Percentiles rank a stretch among this genome's conserved stretches.
Evolutionary conservation across 2,888 invertebrate species (phyloP).

Genomic region (Thalpophila matura): DNA sequence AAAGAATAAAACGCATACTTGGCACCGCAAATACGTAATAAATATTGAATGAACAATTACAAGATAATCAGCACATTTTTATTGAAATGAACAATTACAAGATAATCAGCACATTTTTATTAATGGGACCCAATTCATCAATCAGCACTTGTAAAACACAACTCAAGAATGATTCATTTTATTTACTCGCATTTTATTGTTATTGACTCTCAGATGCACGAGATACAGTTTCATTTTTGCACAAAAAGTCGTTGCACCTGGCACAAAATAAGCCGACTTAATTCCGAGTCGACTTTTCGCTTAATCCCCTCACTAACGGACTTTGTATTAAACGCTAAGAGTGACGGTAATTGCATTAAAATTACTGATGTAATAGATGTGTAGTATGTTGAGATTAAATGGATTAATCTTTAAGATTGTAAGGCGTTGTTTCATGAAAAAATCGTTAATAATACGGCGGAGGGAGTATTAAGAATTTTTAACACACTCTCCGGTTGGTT

Average conservation of each 20-base stretch:
- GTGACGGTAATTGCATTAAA: constrained; percentile 45
- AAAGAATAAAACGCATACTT: too few species aligned
- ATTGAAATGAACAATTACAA: too few species aligned
- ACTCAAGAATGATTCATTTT: too few species aligned
- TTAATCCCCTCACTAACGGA: constrained; percentile 4
- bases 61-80: too few species aligned
- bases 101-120: too few species aligned
- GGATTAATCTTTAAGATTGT: constrained; percentile 50
- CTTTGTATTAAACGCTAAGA: constrained; percentile 14
- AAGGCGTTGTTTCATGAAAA: constrained; percentile 39
- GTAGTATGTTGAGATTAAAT: constrained; percentile 38
- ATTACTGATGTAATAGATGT: constrained; percentile 53
- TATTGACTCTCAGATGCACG: too few species aligned
- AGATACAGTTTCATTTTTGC: background rate
- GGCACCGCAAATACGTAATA: too few species aligned
- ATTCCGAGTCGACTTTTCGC: background rate
- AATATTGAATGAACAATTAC: too few species aligned
- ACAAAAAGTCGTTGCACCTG: constrained; percentile 1
- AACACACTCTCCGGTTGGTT: constrained; percentile 37
- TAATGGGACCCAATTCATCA: too few species aligned
- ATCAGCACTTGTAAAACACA: too few species aligned
- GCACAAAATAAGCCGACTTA: constrained; percentile 5
- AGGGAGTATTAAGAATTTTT: constrained; percentile 49
- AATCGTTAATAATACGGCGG: constrained; percentile 31
- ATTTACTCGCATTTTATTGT: too few species aligned